A percentile compares a stretch with the other conserved stretches of the same genome.
These are phyloP conservation scores for Dryadula phaetusa DNA, from an alignment of 2,888 invertebrate species.

Conservation along the genomic window DNA sequence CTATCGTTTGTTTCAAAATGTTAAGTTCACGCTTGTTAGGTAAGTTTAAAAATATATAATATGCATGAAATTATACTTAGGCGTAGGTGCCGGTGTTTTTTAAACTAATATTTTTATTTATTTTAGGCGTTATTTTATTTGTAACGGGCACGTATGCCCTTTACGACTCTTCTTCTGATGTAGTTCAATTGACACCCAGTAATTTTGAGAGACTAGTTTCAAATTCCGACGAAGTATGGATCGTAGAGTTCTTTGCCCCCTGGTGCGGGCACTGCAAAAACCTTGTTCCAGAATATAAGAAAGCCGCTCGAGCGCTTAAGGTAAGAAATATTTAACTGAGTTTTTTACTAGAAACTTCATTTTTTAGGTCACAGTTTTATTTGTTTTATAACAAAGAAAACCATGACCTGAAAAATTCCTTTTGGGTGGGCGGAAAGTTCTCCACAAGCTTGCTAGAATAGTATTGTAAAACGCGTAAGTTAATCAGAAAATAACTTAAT, in stretches of 20 bases:
- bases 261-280: conserved; percentile 98
- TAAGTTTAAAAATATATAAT: conserved; percentile 69
- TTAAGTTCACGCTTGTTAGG: conserved; percentile 64
- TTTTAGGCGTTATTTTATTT: conserved; percentile 72
- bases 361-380: not conserved
- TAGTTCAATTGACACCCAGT: conserved; percentile 92
- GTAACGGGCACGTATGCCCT: conserved; percentile 74
- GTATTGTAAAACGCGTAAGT: not conserved
- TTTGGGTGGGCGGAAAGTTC: not conserved
- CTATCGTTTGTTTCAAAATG: conserved; percentile 56
- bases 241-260: conserved; percentile 98
- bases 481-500: not conserved
- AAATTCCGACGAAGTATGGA: conserved; percentile 94
- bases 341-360: not conserved
- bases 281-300: conserved; percentile 96
- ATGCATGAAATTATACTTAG: conserved; percentile 55
- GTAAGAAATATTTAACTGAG: conserved; percentile 68
- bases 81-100: conserved; percentile 54
- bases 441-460: not conserved
- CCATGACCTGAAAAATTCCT: no score
- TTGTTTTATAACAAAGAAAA: no score
- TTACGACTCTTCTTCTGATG: conserved; percentile 89
- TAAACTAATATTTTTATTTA: conserved; percentile 37
- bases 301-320: conserved; percentile 96
- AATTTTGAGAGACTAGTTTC: conserved; percentile 95